Conservation (phyloP, 2,888 invertebrate genomes). For the Nomada fucata region DNA sequence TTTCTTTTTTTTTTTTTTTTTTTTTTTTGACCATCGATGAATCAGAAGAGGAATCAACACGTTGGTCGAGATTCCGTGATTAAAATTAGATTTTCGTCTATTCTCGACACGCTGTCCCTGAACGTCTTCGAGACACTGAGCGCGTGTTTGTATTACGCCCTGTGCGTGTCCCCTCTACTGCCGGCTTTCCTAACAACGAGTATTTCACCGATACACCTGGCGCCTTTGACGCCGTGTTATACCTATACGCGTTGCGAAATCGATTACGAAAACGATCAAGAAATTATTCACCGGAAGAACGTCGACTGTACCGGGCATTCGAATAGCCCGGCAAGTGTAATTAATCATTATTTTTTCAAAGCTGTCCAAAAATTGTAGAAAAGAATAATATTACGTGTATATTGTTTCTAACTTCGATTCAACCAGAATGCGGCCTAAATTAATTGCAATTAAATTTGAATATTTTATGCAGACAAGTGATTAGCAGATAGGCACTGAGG, state of each 20-base stretch:
- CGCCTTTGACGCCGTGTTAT: too few species aligned
- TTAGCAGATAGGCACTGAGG: background rate
- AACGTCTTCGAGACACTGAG: conserved; percentile 67
- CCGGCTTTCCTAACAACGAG: background rate
- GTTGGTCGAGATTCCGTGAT: conserved; percentile 68
- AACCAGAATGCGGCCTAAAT: too few species aligned
- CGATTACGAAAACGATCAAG: background rate
- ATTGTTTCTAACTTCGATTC: background rate
- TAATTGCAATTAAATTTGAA: too few species aligned
- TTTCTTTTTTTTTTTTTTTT: conserved; percentile 46
- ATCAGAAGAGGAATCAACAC: conserved; percentile 19
- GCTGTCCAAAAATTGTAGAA: too few species aligned
- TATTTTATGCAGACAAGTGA: too few species aligned
- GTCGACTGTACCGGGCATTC: background rate
- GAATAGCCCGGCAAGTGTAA: background rate
- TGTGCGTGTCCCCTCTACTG: conserved; percentile 15
- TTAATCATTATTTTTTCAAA: too few species aligned
- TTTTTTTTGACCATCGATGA: conserved; percentile 41
- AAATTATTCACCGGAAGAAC: background rate
- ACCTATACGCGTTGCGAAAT: too few species aligned
- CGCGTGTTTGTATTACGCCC: conserved; percentile 60
- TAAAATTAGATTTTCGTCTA: conserved; percentile 74
- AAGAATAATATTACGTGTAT: too few species aligned
- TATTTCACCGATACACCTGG: background rate
- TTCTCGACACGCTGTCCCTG: conserved; percentile 70